These are phyloP conservation scores for Epinotia bilunana DNA, from an alignment of 2,888 invertebrate genomes.

Conservation along the genomic window DNA sequence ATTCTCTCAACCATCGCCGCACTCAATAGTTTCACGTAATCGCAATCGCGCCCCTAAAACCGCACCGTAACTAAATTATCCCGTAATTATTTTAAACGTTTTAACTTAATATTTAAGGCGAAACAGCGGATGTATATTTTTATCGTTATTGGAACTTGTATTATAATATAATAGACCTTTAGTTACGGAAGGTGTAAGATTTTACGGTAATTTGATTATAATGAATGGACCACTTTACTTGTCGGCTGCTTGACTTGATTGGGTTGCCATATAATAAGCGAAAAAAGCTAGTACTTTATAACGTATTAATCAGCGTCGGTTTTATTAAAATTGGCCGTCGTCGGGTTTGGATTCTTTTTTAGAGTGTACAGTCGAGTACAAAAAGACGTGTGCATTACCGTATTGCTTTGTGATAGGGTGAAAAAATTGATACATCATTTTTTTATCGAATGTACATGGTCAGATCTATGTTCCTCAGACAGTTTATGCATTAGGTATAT, in stretches of 20 bases:
- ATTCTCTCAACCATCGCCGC: too few species aligned
- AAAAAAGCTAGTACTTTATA: slow-evolving; percentile 38
- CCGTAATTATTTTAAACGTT: slow-evolving; percentile 82
- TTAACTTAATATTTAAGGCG: slow-evolving; percentile 79
- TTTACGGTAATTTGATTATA: slow-evolving; percentile 61
- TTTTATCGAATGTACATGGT: too few species aligned
- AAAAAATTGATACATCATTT: too few species aligned
- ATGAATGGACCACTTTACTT: slow-evolving; percentile 52
- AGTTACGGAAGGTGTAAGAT: slow-evolving; percentile 66
- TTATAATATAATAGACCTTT: slow-evolving; percentile 69
- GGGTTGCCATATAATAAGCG: slow-evolving; percentile 34
- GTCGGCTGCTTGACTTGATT: slow-evolving; percentile 45
- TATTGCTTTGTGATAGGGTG: too few species aligned
- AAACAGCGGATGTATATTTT: slow-evolving; percentile 73
- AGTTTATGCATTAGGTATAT: too few species aligned
- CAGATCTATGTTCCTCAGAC: too few species aligned
- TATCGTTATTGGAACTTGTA: slow-evolving; percentile 64
- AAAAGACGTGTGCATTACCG: too few species aligned
- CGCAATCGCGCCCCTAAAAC: slow-evolving; percentile 50
- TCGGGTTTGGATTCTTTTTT: slow-evolving; percentile 22
- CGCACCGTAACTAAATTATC: slow-evolving; percentile 70
- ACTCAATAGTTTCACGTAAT: background rate
- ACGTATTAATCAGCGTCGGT: slow-evolving; percentile 46
- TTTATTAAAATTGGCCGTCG: slow-evolving; percentile 43
- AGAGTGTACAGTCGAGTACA: too few species aligned